These are phyloP conservation scores for human DNA, from an alignment of 2,113 vertebrate species.

Conservation along the genomic window DNA sequence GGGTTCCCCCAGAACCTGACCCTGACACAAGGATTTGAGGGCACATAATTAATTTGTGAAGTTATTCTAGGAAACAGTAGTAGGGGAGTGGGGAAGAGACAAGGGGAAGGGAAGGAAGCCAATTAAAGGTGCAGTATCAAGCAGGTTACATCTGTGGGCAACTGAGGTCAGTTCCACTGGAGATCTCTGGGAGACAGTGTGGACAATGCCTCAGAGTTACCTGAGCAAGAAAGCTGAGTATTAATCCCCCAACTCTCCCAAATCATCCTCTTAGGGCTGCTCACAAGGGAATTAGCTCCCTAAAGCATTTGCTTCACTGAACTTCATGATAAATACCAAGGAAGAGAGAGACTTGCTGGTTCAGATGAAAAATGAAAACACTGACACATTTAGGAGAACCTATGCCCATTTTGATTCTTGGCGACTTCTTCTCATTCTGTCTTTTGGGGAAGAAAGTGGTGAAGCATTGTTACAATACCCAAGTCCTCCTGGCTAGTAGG, in stretches of 20 bases:
- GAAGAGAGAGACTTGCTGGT: not conserved
- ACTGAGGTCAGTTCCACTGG: not conserved
- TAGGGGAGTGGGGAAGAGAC: not conserved
- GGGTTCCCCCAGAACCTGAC: not conserved
- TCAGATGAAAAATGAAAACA: conserved; percentile 41
- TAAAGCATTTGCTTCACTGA: not conserved
- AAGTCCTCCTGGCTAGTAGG: not conserved
- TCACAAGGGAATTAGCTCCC: not conserved
- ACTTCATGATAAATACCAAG: conserved; percentile 18
- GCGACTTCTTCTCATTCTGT: not conserved
- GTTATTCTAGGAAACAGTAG: not conserved
- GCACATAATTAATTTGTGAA: conserved; percentile 21
- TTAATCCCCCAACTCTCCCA: not conserved
- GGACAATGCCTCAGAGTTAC: not conserved
- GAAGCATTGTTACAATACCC: not conserved
- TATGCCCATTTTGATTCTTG: not conserved
- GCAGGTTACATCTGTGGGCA: not conserved
- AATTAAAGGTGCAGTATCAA: not conserved
- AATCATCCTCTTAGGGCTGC: not conserved
- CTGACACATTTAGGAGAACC: not conserved
- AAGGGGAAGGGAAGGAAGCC: not conserved
- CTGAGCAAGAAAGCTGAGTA: not conserved
- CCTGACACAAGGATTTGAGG: not conserved
- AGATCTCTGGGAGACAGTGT: not conserved
- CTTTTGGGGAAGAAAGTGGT: not conserved